These are phyloP conservation scores for Cheilosia urbana DNA, from an alignment of 2,888 invertebrate genomes.

Conservation along the genomic window DNA sequence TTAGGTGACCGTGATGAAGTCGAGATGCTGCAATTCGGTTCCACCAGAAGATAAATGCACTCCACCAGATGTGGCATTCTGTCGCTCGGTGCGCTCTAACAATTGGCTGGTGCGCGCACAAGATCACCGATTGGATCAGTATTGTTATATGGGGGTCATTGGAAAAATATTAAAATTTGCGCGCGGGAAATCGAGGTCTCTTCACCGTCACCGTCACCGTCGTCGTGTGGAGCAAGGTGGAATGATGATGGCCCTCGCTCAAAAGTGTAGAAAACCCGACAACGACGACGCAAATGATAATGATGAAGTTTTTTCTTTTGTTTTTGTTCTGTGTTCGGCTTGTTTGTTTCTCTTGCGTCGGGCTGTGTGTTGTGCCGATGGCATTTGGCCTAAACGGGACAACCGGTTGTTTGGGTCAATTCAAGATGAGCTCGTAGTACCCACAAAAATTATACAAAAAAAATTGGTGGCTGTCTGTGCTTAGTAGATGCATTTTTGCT, in stretches of 20 bases:
- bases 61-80: constrained; percentile 50
- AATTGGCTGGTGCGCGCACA: constrained; percentile 39
- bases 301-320: constrained; percentile 53
- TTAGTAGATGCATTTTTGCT: constrained; percentile 52
- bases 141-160: constrained; percentile 75
- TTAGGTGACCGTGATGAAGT: constrained; percentile 72
- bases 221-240: constrained; percentile 67
- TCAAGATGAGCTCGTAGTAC: constrained; percentile 54
- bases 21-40: constrained; percentile 50
- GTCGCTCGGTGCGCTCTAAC: constrained; percentile 27
- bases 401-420: constrained; percentile 73
- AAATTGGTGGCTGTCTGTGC: constrained; percentile 67
- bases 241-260: constrained; percentile 66
- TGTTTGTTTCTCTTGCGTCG: constrained; percentile 48
- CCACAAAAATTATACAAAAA: constrained; percentile 9
- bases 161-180: constrained; percentile 74
- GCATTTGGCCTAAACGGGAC: constrained; percentile 73
- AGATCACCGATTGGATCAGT: constrained; percentile 68
- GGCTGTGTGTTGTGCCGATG: constrained; percentile 55
- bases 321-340: constrained; percentile 15
- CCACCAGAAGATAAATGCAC: constrained; percentile 55
- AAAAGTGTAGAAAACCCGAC: constrained; percentile 65
- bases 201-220: background rate
- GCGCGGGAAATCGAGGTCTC: constrained; percentile 66
- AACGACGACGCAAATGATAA: constrained; percentile 72